phyloP scores from a whole-genome alignment of 30 jellyfish, hydroid and myxozoan species.

The Hydractinia symbiolongicarpus region DNA sequence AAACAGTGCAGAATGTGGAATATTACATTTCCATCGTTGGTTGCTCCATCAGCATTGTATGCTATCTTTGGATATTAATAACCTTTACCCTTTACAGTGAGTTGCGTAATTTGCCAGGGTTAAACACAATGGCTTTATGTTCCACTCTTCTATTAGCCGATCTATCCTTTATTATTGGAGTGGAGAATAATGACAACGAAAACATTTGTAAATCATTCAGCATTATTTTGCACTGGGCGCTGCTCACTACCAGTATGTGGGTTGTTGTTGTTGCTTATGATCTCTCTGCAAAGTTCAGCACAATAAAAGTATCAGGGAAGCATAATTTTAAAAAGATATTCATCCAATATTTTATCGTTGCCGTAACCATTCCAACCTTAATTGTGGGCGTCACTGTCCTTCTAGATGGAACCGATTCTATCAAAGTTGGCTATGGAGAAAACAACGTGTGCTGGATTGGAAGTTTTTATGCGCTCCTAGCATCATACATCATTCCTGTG shows the following conservation, averaged over 20 bases:
- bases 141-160: not conserved
- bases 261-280: slow-evolving; percentile 11
- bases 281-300: not conserved
- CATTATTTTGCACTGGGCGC: not conserved
- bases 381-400: not conserved
- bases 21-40: not conserved
- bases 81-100: slow-evolving; percentile 1
- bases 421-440: not conserved
- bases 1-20: not conserved
- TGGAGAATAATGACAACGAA: not conserved
- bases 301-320: not conserved
- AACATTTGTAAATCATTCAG: not conserved
- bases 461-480: not conserved
- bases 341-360: not conserved
- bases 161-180: slow-evolving; percentile 3
- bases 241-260: not conserved
- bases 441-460: slow-evolving; percentile 4
- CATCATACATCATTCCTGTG: slow-evolving; percentile 4
- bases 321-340: not conserved
- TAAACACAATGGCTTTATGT: slow-evolving; percentile 5
- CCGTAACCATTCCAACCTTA: not conserved
- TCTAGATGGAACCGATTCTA: not conserved
- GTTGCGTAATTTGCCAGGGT: not conserved
- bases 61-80: not conserved
- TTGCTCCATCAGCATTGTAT: not conserved